Percentiles rank a stretch among this genome's conserved stretches.
These are phyloP conservation scores for Polydrusus tereticollis DNA, from an alignment of 2,888 invertebrate genomes.

Conservation along the genomic window DNA sequence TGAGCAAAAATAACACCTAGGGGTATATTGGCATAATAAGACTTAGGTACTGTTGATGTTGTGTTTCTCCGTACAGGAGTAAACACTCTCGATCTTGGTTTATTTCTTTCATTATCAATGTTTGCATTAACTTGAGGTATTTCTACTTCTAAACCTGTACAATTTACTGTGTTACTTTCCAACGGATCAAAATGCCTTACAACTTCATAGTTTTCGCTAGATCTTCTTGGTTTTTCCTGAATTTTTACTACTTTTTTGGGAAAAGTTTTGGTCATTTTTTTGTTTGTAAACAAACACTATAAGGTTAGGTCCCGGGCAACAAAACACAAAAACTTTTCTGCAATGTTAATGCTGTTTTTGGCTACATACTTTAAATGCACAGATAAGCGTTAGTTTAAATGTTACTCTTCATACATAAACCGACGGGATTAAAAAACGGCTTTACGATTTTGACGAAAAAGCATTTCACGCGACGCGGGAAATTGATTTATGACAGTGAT, in stretches of 20 bases:
- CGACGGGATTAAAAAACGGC: not conserved
- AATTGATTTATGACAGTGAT: not conserved
- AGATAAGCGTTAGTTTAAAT: not conserved
- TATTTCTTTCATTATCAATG: slow-evolving; percentile 2
- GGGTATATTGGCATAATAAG: not conserved
- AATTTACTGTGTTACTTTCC: not conserved
- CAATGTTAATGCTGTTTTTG: not conserved
- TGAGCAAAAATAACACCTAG: not conserved
- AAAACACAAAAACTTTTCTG: not conserved
- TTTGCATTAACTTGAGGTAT: slow-evolving; percentile 25
- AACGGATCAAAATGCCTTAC: slow-evolving; percentile 32
- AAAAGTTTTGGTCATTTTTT: slow-evolving; percentile 24
- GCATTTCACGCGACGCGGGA: slow-evolving; percentile 15
- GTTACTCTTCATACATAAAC: not conserved
- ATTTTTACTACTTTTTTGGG: slow-evolving; percentile 27
- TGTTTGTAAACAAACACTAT: not conserved
- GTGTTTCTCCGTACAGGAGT: not conserved
- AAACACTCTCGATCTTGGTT: not conserved
- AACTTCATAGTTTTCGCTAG: slow-evolving; percentile 16
- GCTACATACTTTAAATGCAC: slow-evolving; percentile 14
- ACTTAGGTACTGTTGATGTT: not conserved
- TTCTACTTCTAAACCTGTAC: slow-evolving; percentile 6
- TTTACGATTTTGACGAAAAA: slow-evolving; percentile 1
- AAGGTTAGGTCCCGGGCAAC: not conserved
- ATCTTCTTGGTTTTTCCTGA: slow-evolving; percentile 6